These are phyloP conservation scores for Darevskia mixta DNA, from an alignment of 2,797 vertebrate genomes.

Conservation along the genomic window DNA sequence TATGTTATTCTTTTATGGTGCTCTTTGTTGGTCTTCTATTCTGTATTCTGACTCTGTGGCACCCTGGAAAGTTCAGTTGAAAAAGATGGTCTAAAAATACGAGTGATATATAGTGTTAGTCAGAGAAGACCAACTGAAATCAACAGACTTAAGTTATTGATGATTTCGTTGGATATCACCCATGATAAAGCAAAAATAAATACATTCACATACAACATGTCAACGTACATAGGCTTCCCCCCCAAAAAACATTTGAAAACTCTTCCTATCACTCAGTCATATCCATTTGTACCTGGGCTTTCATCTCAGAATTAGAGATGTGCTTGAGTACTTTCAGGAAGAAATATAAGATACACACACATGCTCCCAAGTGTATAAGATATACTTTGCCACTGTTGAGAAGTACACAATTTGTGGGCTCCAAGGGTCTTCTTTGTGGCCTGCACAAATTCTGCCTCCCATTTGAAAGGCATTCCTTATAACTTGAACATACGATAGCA, in stretches of 20 bases:
- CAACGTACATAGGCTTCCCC: neutral
- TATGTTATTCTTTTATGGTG: too few relatives aligned
- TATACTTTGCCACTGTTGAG: neutral
- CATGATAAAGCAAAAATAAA: too few relatives aligned
- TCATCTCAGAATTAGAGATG: neutral
- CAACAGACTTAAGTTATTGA: too few relatives aligned
- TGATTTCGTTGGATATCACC: too few relatives aligned
- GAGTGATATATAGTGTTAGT: too few relatives aligned
- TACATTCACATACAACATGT: constrained; percentile 1
- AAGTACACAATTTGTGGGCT: neutral
- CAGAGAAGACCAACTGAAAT: too few relatives aligned
- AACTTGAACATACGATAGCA: neutral
- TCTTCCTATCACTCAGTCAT: neutral
- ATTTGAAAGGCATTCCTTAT: neutral
- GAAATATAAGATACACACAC: neutral
- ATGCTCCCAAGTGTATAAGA: neutral
- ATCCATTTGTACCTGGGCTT: neutral
- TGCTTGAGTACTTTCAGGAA: neutral
- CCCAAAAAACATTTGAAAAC: neutral
- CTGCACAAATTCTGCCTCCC: neutral
- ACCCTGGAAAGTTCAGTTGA: too few relatives aligned
- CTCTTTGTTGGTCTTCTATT: too few relatives aligned
- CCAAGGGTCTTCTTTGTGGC: neutral
- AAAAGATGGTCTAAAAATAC: too few relatives aligned
- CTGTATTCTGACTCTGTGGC: too few relatives aligned